Evolutionary conservation across 2,888 invertebrate species (phyloP).

Genomic region (Miltochrista miniata): DNA sequence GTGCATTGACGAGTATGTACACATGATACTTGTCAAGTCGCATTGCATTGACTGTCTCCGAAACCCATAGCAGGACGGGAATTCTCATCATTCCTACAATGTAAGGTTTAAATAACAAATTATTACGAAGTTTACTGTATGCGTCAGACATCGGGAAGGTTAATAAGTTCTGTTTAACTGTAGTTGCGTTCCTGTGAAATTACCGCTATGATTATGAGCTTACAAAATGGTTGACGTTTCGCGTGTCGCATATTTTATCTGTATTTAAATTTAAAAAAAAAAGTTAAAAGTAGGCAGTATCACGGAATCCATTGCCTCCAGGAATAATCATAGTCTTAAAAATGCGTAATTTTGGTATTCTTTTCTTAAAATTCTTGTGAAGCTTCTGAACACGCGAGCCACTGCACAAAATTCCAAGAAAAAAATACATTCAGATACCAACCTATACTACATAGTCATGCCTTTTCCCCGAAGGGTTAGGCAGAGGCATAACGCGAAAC

Average conservation of each 20-base stretch:
- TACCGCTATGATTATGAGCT: constrained; percentile 11
- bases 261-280: constrained; percentile 11
- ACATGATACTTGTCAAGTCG: too few relatives aligned
- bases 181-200: constrained; percentile 20
- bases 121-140: background rate
- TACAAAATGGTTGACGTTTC: constrained; percentile 20
- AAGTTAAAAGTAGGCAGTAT: constrained; percentile 5
- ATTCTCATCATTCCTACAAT: background rate
- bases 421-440: background rate
- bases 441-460: too few relatives aligned
- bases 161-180: constrained; percentile 1
- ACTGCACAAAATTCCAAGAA: background rate
- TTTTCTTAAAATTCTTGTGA: background rate
- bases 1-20: too few relatives aligned
- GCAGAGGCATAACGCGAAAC: too few relatives aligned
- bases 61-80: too few relatives aligned
- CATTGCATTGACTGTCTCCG: too few relatives aligned
- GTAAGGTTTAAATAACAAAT: background rate
- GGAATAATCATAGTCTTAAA: constrained; percentile 14
- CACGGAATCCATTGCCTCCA: constrained; percentile 17
- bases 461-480: background rate
- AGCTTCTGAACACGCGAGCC: background rate
- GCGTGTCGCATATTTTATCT: constrained; percentile 9
- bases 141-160: background rate
- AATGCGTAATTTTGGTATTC: constrained; percentile 4